phyloP scores from a whole-genome alignment of 2,797 vertebrate genomes.

The Sebastes oblongus region DNA sequence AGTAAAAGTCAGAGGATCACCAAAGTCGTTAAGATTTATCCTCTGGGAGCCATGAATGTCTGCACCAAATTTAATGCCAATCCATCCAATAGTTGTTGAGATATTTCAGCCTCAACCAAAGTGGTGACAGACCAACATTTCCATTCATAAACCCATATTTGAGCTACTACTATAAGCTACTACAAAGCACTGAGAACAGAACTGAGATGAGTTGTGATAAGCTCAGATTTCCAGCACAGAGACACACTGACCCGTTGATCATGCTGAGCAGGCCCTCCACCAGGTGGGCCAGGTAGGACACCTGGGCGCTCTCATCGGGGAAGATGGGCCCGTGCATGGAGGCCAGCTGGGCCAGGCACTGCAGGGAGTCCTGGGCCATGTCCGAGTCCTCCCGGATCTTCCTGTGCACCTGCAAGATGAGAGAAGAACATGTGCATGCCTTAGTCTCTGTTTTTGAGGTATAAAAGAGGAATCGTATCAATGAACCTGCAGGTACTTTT shows the following conservation, averaged over 20 bases:
- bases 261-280: slow-evolving; percentile 97
- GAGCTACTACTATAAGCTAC: background rate
- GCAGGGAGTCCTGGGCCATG: slow-evolving; percentile 99
- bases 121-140: background rate
- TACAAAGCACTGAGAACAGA: background rate
- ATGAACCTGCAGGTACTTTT: background rate
- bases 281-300: slow-evolving; percentile 97
- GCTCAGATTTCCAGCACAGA: background rate
- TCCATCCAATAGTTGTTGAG: background rate
- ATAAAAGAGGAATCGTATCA: background rate
- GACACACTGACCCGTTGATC: slow-evolving; percentile 93
- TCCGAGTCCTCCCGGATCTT: slow-evolving; percentile 99
- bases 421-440: background rate
- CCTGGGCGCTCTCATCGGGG: slow-evolving; percentile 94
- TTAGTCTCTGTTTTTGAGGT: background rate
- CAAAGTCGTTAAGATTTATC: background rate
- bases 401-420: slow-evolving; percentile 91
- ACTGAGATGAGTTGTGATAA: background rate
- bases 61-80: background rate
- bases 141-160: background rate
- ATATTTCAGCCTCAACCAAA: background rate
- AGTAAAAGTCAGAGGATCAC: background rate
- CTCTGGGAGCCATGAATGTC: background rate
- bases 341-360: slow-evolving; percentile 97
- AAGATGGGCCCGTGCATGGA: slow-evolving; percentile 97